These are phyloP conservation scores for Chamaea fasciata DNA, from an alignment of 2,113 vertebrate genomes.

Conservation along the genomic window DNA sequence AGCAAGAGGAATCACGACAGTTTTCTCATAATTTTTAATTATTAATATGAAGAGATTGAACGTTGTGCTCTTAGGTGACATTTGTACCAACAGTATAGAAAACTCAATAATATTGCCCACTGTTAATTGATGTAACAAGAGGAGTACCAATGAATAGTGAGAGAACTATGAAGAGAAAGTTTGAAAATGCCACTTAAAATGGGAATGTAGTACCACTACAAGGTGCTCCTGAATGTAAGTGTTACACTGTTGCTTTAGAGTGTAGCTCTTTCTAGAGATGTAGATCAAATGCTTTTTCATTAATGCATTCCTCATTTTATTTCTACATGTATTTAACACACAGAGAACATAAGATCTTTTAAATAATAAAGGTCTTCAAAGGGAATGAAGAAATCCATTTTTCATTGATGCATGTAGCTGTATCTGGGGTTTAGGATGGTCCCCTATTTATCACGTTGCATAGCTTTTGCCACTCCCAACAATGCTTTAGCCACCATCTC, in stretches of 20 bases:
- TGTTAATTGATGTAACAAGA: neutral
- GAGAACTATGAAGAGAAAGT: fast-evolving
- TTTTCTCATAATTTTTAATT: fast-evolving
- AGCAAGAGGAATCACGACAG: neutral
- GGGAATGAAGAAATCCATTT: fast-evolving
- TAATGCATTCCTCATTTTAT: neutral
- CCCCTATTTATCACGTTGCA: fast-evolving
- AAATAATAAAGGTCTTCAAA: fast-evolving
- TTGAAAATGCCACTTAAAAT: neutral
- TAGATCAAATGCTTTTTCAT: fast-evolving
- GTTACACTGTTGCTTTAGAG: neutral
- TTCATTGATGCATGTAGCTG: fast-evolving
- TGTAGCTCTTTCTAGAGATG: fast-evolving
- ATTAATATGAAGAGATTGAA: neutral
- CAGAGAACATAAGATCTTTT: fast-evolving
- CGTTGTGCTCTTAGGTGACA: fast-evolving
- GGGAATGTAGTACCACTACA: fast-evolving
- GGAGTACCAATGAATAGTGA: fast-evolving
- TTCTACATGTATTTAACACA: neutral
- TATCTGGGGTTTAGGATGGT: fast-evolving
- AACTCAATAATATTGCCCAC: fast-evolving
- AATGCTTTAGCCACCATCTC: fast-evolving
- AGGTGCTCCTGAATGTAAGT: fast-evolving
- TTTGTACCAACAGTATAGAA: fast-evolving
- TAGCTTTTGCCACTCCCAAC: fast-evolving